Evolutionary conservation across 2,888 invertebrate genomes (phyloP), one percentile per base, ranked within the genome.

Genomic region (Thelaira solivaga): DNA sequence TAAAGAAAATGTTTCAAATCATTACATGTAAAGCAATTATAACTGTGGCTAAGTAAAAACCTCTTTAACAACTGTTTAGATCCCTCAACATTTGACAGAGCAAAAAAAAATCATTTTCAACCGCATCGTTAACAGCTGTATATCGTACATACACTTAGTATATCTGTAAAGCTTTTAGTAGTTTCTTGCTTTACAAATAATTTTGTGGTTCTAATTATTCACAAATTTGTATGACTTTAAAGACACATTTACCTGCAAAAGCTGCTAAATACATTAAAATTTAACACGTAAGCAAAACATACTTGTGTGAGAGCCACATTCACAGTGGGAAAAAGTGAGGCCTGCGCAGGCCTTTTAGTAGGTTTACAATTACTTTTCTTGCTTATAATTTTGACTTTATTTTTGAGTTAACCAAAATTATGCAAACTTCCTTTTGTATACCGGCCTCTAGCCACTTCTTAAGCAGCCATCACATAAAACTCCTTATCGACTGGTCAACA

Each of bases 171-270:
- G 55, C 53, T 39, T 71, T 36, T 53, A 43, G 65, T 29, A 61
- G 51, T 53, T 65, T 49, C 43, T 53, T 43, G 62, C 39, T 49
- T 34, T 49, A 41, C 53, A 72, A 67, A 72, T 76, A 76, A 53
- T 67, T 47, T 72, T 49, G 67, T 7, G 72, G 61, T 55, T 49
- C 61, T 77, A 77, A 72, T 77, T 72, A 76, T 67, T 61, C 59
- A 36, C 55, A 62, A 77, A 72, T 72, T 55, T 64, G 61, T 72
- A 67, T 67, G 71, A 59, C 24, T 51, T 39, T 51, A 29, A 34
- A 18, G 16, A 68, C 68, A 68, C 41, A 18, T 36, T 31, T 24
- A n/a, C n/a, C 16, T 41, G 53, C 41, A 39, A 36, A 24, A 22
- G 8, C n/a, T 16, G 55, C 36, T 55, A 8, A 36, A 6, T 18